Evolutionary conservation across 37 sponge, comb jelly and placozoan genomes (phyloP), one percentile per base, ranked within the genome.

Genomic region (Spongilla lacustris): DNA sequence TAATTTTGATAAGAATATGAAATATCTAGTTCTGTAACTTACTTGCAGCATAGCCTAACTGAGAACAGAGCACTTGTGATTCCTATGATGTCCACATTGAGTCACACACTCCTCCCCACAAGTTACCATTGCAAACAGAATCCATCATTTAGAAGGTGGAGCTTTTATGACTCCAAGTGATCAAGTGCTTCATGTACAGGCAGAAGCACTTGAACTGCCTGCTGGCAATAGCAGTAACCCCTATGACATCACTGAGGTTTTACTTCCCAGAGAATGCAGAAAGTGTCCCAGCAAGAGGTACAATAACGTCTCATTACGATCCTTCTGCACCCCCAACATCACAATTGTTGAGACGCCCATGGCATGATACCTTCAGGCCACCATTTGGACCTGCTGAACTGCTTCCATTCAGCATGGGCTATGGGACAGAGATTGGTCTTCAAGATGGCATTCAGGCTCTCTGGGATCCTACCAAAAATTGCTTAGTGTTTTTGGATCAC

Each of bases 341-440:
- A 0, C 87, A 90, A 33, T 73, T 73, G 0, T 77, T 69, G 30
- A 36, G 93, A 25, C 48, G 92, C 34, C 82, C 88, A n/a, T 71
- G 31, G 25, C 84, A 92, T 37, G 88, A 92, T 66, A 92, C 88
- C 27, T 92, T 88, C 76, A 75, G 75, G 25, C 92, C 92, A 32
- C 92, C 92, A 11, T 75, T 84, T 67, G 92, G 92, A 21, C 92
- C 88, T 50, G 85, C 88, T 5, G 46, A 50, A 22, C 79, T 88
- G 14, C 69, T 19, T 58, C 87, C 84, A 23, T 31, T 84, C 34
- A 92, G 92, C 66, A 79, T 92, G 28, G 92, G 92, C 23, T 92
- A 92, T 83, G 92, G 92, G 4, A 49, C 74, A 48, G 92, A 92
- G 41, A 69, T 92, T 11, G 92, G 88, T 33, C 79, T 88, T 22